phyloP scores from a whole-genome alignment of 2,797 vertebrate genomes.

The Alectoris magna region DNA sequence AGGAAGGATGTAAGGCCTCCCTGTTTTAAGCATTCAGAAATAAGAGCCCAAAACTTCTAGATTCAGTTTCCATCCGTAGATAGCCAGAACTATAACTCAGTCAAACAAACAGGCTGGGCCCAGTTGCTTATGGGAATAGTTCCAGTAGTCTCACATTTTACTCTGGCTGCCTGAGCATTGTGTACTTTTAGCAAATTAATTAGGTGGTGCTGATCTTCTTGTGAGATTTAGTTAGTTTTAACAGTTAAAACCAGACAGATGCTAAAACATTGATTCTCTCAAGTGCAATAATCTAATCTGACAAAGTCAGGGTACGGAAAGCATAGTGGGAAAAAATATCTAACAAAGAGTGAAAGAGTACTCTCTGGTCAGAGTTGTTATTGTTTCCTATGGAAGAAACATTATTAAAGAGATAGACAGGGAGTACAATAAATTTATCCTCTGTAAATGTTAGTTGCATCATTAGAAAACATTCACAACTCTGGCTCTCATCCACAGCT shows the following conservation, averaged over 20 bases:
- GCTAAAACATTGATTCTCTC: background rate
- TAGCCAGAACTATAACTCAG: background rate
- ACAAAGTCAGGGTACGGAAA: background rate
- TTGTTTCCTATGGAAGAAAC: background rate
- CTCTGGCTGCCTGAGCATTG: background rate
- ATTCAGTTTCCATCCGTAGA: background rate
- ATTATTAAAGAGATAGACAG: background rate
- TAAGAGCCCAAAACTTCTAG: background rate
- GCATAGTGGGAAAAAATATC: background rate
- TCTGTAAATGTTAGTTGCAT: background rate
- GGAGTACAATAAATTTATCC: background rate
- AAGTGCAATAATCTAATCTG: background rate
- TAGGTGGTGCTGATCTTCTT: background rate
- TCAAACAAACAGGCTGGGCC: background rate
- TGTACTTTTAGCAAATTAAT: background rate
- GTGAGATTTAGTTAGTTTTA: background rate
- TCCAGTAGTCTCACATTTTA: background rate
- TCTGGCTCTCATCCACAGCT: background rate
- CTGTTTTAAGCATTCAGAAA: background rate
- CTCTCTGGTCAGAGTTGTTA: background rate
- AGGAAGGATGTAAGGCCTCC: background rate
- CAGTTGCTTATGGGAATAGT: background rate
- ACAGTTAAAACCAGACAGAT: background rate
- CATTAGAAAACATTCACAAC: background rate
- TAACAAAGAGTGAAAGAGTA: background rate